Evolutionary conservation across 1,140 invertebrate genomes (phyloP), one percentile per base, ranked within the genome.

Genomic region (Hyposmocoma kahamanoa): DNA sequence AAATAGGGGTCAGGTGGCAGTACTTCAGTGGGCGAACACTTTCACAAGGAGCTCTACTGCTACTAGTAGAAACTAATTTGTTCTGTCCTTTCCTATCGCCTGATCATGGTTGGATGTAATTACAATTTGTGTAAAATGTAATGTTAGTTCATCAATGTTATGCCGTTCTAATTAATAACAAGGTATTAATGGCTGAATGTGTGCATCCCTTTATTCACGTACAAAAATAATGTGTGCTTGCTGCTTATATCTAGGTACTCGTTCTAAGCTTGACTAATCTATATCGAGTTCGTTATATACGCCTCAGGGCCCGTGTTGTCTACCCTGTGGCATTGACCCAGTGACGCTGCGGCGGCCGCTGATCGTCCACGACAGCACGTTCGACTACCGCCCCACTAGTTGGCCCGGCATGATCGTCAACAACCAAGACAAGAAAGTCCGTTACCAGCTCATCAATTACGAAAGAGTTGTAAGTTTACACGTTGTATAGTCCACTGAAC

Each of bases 361-460:
- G 3, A 81, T 84, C n/a, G 76, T 84, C 0, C 55, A 70, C n/a
- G 80, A 84, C 38, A 84, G 80, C 41, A 81, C 77, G 1, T 84
- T 84, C 47, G 80, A 84, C 53, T 80, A 80, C 51, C 62, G 80
- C 1, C 77, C 80, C 4, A 84, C 80, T 1, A 80, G 72, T 34
- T 76, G 69, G 70, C 80, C 80, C 1, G 77, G 80, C 1, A 75
- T 80, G 77, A 11, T 81, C 5, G 54, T 81, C 3, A 84, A 84
- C 36, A 78, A 70, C 30, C 77, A 79, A 48, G 69, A 84, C 46
- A 84, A 84, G 59, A 81, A 81, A 69, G 67, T 84, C 11, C 58
- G 77, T 21, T 81, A 81, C 32, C 72, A 80, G 43, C 67, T 84
- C 8, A 75, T 84, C 10, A 84, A 84, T 42, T 81, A 65, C 26